Evolutionary conservation across 2,797 vertebrate genomes (phyloP), one percentile per base, ranked within the genome.

Genomic region (Lithobates pipiens): DNA sequence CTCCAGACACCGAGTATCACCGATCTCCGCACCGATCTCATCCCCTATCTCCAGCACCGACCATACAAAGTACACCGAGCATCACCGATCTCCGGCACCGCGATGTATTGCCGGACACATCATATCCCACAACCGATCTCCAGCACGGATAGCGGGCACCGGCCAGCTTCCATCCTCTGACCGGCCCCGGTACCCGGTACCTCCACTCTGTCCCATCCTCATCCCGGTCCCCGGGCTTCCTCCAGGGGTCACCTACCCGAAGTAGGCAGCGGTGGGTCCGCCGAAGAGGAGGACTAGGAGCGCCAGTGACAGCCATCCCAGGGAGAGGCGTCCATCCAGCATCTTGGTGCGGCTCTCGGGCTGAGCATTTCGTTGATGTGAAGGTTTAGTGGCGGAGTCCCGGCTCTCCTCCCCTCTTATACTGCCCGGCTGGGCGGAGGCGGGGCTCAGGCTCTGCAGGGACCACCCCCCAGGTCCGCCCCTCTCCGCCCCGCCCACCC

Each of bases 321-420:
- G 96, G 95, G 95, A 95, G 95, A 95, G 95, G 95, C 96, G 95
- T 97, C 97, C 96, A 96, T 96, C 97, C 96, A 97, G 97, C 97
- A 99, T 99, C 95, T 98, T 99, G 98, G 96, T 97, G 96, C 96
- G 93, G 95, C 96, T 93, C 97, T 95, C 95, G 95, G 94, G 97
- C 96, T 96, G 96, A 97, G 96, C 98, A 99, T 99, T 95, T 95
- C 97, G 97, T 95, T 97, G 65, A 65, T 86, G 69, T 73, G 16
- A 39, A 15, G 7, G 6, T 39, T 79, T 57, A 36, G 18, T 46
- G 76, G 36, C 73, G 36, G 27, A 68, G 74, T 27, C 54, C 29
- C 27, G 11, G 50, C 74, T n/a, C 46, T 74, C 78, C 65, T 7
- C 61, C 29, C 27, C 10, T 82, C 68, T 80, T 86, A 78, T 71